Evolutionary conservation across 1,140 invertebrate species (phyloP), one percentile per base, ranked within the genome.

Genomic region (Aphidius gifuensis): DNA sequence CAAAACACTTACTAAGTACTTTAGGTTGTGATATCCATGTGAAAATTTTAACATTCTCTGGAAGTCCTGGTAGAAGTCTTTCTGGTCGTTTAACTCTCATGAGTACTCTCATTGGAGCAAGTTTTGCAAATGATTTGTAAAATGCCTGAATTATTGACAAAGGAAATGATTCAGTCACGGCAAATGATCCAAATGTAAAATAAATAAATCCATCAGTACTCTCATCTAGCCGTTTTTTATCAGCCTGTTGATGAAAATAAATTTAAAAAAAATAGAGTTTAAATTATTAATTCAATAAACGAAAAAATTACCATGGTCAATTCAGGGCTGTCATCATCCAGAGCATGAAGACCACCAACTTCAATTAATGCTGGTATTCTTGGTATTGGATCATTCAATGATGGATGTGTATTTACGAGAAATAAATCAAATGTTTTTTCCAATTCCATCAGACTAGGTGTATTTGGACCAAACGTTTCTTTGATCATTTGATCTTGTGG

Each of bases 401-500:
- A 71, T 48, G 81, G 81, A 73, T 88, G 83, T 9, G 78, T 76
- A 71, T 88, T 88, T 0, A 81, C 71, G 11, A 88, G 68, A 9
- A 86, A 62, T 44, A 88, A 66, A 44, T 80, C 81, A 9, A 83
- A 64, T 44, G 80, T 82, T 43, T 67, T 76, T 39, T 82, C 73
- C 8, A 85, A 53, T 58, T 82, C 73, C 3, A 74, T 59, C 4
- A 83, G 57, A 1, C 63, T 45, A 7, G 78, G 78, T n/a, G 78
- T 60, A 40, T 77, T 64, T 0, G 73, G 64, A 1, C 76, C 80
- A 4, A 84, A 66, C 82, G 71, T 48, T 82, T 71, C 43, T 62
- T 68, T 0, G 78, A 64, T 0, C 23, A 76, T 60, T 9, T 68
- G 59, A n/a, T 76, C 66, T 40, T 79, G 78, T 2, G 11, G 1